Conservation (phyloP, 2,888 invertebrate species). For the Ophion ventricosus region DNA sequence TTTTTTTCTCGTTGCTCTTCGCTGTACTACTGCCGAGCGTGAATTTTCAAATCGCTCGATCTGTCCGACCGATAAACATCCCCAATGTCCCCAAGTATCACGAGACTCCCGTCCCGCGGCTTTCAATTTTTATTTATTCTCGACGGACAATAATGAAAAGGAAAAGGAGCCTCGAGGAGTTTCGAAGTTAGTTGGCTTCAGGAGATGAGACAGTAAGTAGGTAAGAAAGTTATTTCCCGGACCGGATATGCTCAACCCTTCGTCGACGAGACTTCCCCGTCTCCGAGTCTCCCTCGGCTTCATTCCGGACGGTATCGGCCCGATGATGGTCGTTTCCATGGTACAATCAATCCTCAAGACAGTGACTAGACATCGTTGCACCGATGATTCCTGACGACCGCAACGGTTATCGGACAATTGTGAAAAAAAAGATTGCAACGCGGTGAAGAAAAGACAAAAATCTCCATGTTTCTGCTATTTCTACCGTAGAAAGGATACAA, state of each 20-base stretch:
- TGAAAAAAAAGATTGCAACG: background rate
- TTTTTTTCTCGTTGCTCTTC: background rate
- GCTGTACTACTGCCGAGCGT: background rate
- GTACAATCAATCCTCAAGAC: background rate
- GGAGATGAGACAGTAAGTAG: slow-evolving; percentile 83
- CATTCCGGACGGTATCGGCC: background rate
- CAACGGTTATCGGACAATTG: background rate
- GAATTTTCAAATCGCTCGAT: no score
- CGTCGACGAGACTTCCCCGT: slow-evolving; percentile 63
- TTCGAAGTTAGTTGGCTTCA: slow-evolving; percentile 78
- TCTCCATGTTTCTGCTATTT: background rate
- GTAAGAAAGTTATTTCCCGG: slow-evolving; percentile 83
- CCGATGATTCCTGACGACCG: background rate
- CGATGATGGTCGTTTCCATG: slow-evolving; percentile 15
- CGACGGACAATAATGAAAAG: slow-evolving; percentile 30
- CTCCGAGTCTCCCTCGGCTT: slow-evolving; percentile 14
- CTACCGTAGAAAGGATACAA: background rate
- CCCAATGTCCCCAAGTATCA: background rate
- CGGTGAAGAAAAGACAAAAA: background rate
- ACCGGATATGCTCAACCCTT: slow-evolving; percentile 83
- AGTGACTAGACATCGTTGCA: background rate
- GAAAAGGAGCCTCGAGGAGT: slow-evolving; percentile 72
- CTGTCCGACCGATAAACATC: background rate
- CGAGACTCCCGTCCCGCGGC: no score
- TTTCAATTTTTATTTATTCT: background rate